Evolutionary conservation across 2,888 invertebrate genomes (phyloP), one percentile per base, ranked within the genome.

Genomic region (Ctena decussata): DNA sequence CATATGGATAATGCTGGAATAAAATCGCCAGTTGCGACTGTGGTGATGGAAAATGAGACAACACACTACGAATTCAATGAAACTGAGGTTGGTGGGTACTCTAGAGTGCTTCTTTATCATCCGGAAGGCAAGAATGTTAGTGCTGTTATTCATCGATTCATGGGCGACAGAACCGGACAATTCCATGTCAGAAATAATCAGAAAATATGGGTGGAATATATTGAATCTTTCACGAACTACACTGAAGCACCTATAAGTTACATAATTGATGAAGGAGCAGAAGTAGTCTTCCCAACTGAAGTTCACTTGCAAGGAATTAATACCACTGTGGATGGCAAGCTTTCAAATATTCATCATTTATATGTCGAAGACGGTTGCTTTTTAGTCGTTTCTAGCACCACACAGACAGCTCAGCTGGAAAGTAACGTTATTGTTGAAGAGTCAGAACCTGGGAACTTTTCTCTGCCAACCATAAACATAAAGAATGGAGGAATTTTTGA

Each of bases 221-320:
- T 92, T 0, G 93, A 92, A 46, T 93, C 93, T 0, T 80, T 88
- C 27, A 84, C 83, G 35, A 93, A 93, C 78, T 78, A 89, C 0
- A 93, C 93, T 11, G 93, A 93, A 79, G 93, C 93, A 1, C 93
- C 93, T 0, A 91, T 93, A 18, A 92, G 93, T 76, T 93, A 90
- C 84, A 90, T 91, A 35, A 91, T 93, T 69, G 93, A 93, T 74
- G 35, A 90, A 69, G 90, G 84, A 12, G 89, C 90, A 30, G 92
- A 93, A 70, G 53, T 93, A 2, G 77, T 93, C n/a, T 88, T 93
- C 57, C 93, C 93, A 30, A 92, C 93, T 6, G 93, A 93, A 65
- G 91, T 92, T 2, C 92, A 92, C 76, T 73, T 93, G 65, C 93
- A 93, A 39, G 93, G 93, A 5, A 89, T 92, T 12, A 92, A 93